Conservation (phyloP, 2,113 vertebrate species). For the Lepisosteus oculatus region DNA sequence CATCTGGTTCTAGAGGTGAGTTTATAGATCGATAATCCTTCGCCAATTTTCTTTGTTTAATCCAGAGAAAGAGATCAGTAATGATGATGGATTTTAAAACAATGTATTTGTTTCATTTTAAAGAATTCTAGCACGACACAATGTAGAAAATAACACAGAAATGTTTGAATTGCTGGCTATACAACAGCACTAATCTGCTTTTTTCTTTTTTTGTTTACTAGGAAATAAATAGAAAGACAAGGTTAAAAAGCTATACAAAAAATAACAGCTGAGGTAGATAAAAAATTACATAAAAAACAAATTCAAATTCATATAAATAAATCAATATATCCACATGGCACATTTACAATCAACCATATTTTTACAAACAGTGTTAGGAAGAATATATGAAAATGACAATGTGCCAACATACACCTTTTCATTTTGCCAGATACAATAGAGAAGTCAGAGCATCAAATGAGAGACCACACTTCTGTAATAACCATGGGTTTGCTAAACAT, state of each 20-base stretch:
- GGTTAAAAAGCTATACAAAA: conserved; percentile 13
- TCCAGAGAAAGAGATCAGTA: conserved; percentile 1
- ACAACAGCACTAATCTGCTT: conserved; percentile 4
- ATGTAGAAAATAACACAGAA: conserved; percentile 13
- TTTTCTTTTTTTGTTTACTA: conserved; percentile 1
- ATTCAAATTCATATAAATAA: conserved; percentile 9
- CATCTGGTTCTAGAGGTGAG: too few species aligned
- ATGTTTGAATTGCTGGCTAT: conserved; percentile 2
- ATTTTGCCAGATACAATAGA: background rate
- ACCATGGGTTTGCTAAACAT: background rate
- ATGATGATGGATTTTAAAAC: background rate
- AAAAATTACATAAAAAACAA: conserved; percentile 14
- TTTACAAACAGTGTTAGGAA: conserved; percentile 2
- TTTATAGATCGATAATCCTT: background rate
- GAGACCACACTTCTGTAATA: background rate
- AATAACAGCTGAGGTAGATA: conserved; percentile 25
- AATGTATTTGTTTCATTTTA: background rate
- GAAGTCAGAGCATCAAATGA: background rate
- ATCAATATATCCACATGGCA: conserved; percentile 11
- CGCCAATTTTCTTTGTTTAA: conserved; percentile 12
- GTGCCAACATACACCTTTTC: background rate
- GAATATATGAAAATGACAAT: background rate
- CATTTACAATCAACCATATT: background rate
- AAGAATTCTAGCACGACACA: conserved; percentile 7
- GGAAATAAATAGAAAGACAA: background rate